Percentiles rank a stretch among this genome's conserved stretches.
Conservation (phyloP, 2,113 vertebrate genomes). For the Gopherus evgoodei region DNA sequence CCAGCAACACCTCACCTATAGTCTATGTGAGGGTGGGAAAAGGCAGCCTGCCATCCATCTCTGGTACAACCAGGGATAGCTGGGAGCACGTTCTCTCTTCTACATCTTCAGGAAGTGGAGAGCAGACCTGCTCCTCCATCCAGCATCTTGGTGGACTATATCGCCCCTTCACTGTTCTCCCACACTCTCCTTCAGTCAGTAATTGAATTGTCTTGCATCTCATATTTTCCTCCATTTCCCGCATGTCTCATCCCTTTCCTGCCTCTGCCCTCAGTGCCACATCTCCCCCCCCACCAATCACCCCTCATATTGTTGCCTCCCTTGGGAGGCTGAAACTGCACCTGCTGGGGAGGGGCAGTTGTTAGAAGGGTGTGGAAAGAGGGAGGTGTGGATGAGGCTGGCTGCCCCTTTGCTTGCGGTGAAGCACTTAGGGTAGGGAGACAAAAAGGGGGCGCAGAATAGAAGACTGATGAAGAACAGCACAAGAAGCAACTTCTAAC, state of each 20-base stretch:
- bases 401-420: background rate
- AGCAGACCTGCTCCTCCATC: background rate
- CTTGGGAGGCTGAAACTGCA: background rate
- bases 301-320: background rate
- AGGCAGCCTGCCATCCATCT: background rate
- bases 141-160: background rate
- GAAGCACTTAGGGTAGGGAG: background rate
- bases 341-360: background rate
- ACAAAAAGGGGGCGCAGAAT: background rate
- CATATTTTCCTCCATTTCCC: background rate
- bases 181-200: background rate
- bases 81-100: background rate
- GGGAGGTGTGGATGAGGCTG: fast-evolving
- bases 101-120: no score
- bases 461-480: background rate
- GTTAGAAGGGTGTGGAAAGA: background rate
- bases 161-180: background rate
- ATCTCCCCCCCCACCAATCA: no score
- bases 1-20: background rate
- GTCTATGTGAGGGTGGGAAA: background rate
- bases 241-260: background rate
- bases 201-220: background rate
- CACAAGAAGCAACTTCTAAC: background rate
- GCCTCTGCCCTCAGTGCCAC: background rate
- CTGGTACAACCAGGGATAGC: background rate